Evolutionary conservation across 2,888 invertebrate genomes (phyloP), one percentile per base, ranked within the genome.

Genomic region (Rotaria macrura): DNA sequence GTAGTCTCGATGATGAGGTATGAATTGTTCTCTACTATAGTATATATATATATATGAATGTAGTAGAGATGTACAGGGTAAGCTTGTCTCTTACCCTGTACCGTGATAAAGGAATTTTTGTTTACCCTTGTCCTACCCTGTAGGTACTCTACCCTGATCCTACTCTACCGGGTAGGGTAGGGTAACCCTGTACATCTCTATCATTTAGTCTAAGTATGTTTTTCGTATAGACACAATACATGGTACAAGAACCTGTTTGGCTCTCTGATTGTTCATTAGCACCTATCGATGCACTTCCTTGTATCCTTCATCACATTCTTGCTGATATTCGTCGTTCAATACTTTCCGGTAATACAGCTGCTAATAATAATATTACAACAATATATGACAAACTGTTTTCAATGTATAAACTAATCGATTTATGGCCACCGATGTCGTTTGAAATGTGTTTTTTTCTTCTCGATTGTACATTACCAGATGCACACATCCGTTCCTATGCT

Each of bases 401-500:
- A 25, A 79, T 79, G 10, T 79, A 79, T 43, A 79, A 79, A 43
- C n/a, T 79, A 79, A 79, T 79, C 43, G 25, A 79, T n/a, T 43
- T 34, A 40, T 79, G 79, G 79, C 79, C 79, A n/a, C 79, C 40
- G 4, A 43, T 79, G 25, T 79, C 79, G 43, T 43, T 79, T 10
- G 79, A 79, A 79, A 79, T 79, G 79, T 79, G 43, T 43, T 79
- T 79, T 43, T 79, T 79, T 79, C 79, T 79, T 79, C 43, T 79
- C 7, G 79, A 79, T 43, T 40, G 79, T 43, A 79, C 79, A 43
- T 79, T 79, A 43, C 43, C 79, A 1, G 79, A 79, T 43, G 79
- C 43, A 43, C 79, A 43, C n/a, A 79, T 79, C 17, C 79, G 79
- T 43, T 79, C 79, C 1, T 79, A 79, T 43, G 43, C 43, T 10